These are phyloP conservation scores for Mustela lutreola DNA, from an alignment of 2,113 vertebrate genomes.

Conservation along the genomic window DNA sequence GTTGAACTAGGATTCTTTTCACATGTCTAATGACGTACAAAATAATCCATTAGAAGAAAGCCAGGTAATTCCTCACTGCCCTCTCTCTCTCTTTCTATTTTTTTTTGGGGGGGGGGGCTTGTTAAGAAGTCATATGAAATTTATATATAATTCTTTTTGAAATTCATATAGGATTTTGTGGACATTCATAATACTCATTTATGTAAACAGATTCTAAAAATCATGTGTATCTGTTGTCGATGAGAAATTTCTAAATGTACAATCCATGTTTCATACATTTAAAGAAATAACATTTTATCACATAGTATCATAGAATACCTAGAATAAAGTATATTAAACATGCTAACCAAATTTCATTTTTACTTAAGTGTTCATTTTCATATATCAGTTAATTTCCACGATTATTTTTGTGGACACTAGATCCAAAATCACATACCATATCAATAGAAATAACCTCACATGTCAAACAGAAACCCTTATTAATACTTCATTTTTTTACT, in stretches of 20 bases:
- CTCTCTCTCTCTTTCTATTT: neutral
- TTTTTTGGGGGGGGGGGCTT: neutral
- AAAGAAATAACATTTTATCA: neutral
- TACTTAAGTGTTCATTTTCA: slow-evolving; percentile 20
- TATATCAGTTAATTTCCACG: neutral
- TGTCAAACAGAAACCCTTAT: neutral
- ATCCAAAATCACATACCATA: neutral
- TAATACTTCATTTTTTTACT: neutral
- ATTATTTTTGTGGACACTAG: neutral
- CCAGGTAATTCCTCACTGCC: neutral
- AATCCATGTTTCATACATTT: neutral
- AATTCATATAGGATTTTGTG: neutral
- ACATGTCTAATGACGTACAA: neutral
- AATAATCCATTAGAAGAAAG: neutral
- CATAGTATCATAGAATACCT: neutral
- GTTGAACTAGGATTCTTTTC: neutral
- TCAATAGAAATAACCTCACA: neutral
- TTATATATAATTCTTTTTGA: neutral
- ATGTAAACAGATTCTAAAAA: slow-evolving; percentile 58
- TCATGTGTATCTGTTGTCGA: neutral
- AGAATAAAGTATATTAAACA: neutral
- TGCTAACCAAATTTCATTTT: neutral
- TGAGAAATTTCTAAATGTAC: slow-evolving; percentile 40
- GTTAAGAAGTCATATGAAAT: neutral
- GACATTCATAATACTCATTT: neutral